Conservation (phyloP, 2,888 invertebrate genomes). For the Bedellia somnulentella region DNA sequence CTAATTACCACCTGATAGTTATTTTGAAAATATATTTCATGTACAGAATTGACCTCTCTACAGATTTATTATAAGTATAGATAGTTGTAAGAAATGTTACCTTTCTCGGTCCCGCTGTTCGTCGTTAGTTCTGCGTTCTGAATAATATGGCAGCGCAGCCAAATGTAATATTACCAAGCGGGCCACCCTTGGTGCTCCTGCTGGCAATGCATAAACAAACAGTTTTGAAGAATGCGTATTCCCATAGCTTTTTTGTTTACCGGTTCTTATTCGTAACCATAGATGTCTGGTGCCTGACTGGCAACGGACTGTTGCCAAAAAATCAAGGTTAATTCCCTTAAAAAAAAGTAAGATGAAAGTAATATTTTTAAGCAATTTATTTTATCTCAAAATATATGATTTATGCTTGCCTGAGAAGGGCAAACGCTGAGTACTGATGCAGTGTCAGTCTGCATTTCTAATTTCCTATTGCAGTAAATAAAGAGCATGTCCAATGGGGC, state of each 20-base stretch:
- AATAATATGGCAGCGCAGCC: constrained; percentile 37
- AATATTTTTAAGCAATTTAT: too few species aligned
- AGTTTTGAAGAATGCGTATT: constrained; percentile 27
- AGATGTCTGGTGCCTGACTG: constrained; percentile 90
- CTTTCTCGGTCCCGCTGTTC: too few species aligned
- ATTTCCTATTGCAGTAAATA: constrained; percentile 31
- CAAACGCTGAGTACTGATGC: constrained; percentile 44
- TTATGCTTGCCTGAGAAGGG: constrained; percentile 28
- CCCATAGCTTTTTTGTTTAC: constrained; percentile 7
- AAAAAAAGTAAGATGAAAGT: too few species aligned
- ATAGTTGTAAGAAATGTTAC: too few species aligned
- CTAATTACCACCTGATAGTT: too few species aligned
- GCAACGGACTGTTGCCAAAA: constrained; percentile 85
- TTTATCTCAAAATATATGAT: neutral
- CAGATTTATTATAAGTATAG: too few species aligned
- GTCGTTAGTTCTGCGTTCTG: constrained; percentile 32
- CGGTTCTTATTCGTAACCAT: constrained; percentile 76
- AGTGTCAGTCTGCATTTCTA: constrained; percentile 38
- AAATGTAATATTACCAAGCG: constrained; percentile 29
- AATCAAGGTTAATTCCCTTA: constrained; percentile 23
- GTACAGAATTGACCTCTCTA: too few species aligned
- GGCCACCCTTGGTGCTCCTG: constrained; percentile 46
- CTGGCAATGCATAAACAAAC: constrained; percentile 36
- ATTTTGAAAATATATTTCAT: too few species aligned
- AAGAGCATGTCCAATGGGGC: constrained; percentile 47